Evolutionary conservation across 2,113 vertebrate genomes (phyloP), one percentile per base, ranked within the genome.

Genomic region (Mirounga angustirostris): DNA sequence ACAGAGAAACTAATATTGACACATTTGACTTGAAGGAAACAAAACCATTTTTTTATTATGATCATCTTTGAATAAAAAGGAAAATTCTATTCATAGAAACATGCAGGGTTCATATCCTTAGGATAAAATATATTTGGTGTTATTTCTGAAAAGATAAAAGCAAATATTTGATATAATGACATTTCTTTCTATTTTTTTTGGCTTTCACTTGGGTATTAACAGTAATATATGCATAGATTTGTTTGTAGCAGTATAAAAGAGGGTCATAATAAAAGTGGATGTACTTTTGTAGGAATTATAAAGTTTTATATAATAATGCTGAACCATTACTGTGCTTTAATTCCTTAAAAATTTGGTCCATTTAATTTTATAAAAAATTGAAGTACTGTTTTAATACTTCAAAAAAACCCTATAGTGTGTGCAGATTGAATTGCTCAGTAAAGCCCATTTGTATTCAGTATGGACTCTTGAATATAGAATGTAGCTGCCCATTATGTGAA

Each of bases 361-460:
- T 69, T 91, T 91, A 88, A 63, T 84, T 33, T 88, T 88, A 80
- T 61, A 67, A 96, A 94, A 80, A 94, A 71, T 88, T 93, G 36
- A 93, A 78, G 15, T 78, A 79, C 4, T 40, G 11, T 67, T 95
- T 94, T 91, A 80, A 69, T 93, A 80, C 63, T 61, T 67, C 12
- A 93, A 76, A 91, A 63, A 74, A 97, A 73, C 14, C 36, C 36
- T 95, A 52, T 92, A 36, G 21, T 36, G 78, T 76, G 43, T 43
- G 18, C 46, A 87, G 21, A 84, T 33, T 88, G 63, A 74, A 93
- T 67, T 89, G 28, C 88, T 91, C 71, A 81, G 4, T 84, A 93
- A 96, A 63, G 21, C 24, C 91, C 5, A 59, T 97, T 97, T 89
- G 21, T 89, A 97, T 95, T 97, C 71, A 91, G 0, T 97, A 22